A percentile compares a stretch with the other conserved stretches of the same genome.
Conservation (phyloP, 2,797 vertebrate genomes). For the Caiman crocodilus region DNA sequence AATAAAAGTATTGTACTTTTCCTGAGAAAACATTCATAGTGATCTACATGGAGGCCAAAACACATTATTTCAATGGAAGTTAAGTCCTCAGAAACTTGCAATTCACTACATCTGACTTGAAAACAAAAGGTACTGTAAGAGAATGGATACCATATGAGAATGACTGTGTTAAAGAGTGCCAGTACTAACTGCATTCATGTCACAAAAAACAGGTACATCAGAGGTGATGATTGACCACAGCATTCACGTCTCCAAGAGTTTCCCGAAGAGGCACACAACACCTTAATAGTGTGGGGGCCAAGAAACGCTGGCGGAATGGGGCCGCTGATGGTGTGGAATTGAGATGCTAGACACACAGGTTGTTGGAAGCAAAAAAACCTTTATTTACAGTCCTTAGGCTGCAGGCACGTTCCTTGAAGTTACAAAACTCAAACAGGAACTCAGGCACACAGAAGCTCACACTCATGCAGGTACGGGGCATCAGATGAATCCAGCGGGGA, state of each 20-base stretch:
- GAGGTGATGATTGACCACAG: background rate
- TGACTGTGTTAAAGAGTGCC: background rate
- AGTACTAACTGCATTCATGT: fast-evolving
- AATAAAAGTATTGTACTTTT: background rate
- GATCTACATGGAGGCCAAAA: no score
- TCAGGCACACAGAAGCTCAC: no score
- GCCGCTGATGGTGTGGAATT: no score
- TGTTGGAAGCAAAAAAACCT: no score
- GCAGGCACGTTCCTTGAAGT: no score
- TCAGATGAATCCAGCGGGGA: no score
- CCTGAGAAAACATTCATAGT: background rate
- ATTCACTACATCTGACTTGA: background rate
- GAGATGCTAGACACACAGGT: no score
- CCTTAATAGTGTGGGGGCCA: no score
- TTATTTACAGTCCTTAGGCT: no score
- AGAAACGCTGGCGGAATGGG: no score
- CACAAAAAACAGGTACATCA: background rate
- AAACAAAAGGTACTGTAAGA: fast-evolving
- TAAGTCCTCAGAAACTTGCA: background rate
- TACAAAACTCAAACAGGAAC: no score
- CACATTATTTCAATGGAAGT: background rate
- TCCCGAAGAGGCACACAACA: background rate
- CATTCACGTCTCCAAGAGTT: background rate
- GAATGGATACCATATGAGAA: background rate
- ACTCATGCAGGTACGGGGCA: no score